These are phyloP conservation scores for Parnassius apollo DNA, from an alignment of 2,888 invertebrate genomes.

Conservation along the genomic window DNA sequence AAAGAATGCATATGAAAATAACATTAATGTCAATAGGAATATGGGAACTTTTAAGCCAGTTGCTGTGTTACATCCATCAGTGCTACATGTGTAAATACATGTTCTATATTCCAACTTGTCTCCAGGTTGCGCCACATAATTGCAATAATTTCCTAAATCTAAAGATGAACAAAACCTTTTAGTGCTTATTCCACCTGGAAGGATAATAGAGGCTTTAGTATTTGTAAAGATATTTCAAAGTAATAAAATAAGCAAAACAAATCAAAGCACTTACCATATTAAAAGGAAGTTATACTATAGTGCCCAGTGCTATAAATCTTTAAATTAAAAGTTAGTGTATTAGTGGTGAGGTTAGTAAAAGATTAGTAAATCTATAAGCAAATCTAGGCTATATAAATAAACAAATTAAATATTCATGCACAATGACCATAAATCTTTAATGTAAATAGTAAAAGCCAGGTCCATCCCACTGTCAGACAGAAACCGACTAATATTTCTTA, in stretches of 20 bases:
- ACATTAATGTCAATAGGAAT: constrained; percentile 37
- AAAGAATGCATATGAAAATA: constrained; percentile 23
- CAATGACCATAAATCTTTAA: not conserved
- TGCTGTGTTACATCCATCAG: constrained; percentile 91
- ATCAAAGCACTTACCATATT: constrained; percentile 12
- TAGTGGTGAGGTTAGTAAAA: not conserved
- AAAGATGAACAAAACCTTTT: constrained; percentile 92
- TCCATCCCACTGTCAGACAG: too few relatives aligned
- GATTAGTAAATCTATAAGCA: not conserved
- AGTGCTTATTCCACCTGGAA: constrained; percentile 92
- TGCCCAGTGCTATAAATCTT: constrained; percentile 17
- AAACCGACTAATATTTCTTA: too few relatives aligned
- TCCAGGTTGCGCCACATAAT: constrained; percentile 92
- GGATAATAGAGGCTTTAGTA: not conserved
- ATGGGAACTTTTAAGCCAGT: constrained; percentile 43
- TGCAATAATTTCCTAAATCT: constrained; percentile 94
- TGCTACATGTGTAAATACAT: constrained; percentile 91
- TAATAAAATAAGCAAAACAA: not conserved
- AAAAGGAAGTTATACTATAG: constrained; percentile 1
- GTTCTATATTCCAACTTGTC: constrained; percentile 92
- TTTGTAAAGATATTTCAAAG: constrained; percentile 1
- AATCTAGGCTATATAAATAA: not conserved
- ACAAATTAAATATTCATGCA: not conserved
- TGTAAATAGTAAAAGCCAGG: too few relatives aligned
- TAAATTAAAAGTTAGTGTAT: constrained; percentile 4